These are phyloP conservation scores for Leptothorax acervorum DNA, from an alignment of 2,888 invertebrate species.

Conservation along the genomic window DNA sequence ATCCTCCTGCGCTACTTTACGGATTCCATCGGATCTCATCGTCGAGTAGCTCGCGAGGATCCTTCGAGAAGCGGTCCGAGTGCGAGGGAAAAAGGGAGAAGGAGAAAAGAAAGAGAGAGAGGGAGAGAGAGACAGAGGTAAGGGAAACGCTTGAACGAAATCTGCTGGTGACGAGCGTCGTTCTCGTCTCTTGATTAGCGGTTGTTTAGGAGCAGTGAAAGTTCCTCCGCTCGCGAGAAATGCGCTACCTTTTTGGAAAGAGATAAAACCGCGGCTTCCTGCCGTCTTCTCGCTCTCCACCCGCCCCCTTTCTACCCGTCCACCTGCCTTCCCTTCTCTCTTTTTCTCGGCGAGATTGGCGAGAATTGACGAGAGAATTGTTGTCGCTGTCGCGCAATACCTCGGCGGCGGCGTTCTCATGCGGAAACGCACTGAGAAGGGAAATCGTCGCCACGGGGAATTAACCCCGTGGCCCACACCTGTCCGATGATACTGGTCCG, in stretches of 20 bases:
- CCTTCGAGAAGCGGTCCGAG: neutral
- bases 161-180: slow-evolving; percentile 71
- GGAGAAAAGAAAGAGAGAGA: neutral
- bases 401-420: slow-evolving; percentile 32
- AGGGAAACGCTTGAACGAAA: slow-evolving; percentile 30
- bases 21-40: slow-evolving; percentile 33
- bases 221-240: slow-evolving; percentile 62
- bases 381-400: slow-evolving; percentile 33
- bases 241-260: slow-evolving; percentile 51
- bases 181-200: slow-evolving; percentile 70
- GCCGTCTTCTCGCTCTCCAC: neutral
- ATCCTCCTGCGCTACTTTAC: slow-evolving; percentile 12
- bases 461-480: slow-evolving; percentile 4
- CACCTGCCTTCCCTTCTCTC: neutral
- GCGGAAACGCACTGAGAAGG: slow-evolving; percentile 44
- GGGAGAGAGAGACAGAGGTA: neutral
- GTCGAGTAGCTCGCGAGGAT: neutral
- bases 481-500: neutral
- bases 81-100: neutral
- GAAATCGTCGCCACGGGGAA: slow-evolving; percentile 17
- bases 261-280: slow-evolving; percentile 34
- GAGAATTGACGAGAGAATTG: slow-evolving; percentile 39
- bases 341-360: slow-evolving; percentile 1
- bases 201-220: slow-evolving; percentile 71
- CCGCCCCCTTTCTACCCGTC: neutral